Evolutionary conservation across 2,888 invertebrate species (phyloP).

Genomic region (Mamestra brassicae): DNA sequence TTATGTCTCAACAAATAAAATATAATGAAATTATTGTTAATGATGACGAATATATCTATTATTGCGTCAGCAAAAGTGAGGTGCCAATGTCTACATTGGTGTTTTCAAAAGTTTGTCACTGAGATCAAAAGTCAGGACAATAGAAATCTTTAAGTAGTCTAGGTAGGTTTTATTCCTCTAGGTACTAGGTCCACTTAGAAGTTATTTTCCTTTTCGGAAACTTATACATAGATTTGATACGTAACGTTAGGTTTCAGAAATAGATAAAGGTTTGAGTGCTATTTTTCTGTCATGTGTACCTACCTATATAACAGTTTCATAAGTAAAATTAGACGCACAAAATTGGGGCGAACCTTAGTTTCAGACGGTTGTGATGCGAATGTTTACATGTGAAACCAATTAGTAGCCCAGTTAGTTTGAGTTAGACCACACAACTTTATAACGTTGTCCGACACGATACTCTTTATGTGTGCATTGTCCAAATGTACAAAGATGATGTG

Average conservation of each 20-base stretch:
- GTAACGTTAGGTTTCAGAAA: background rate
- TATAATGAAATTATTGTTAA: constrained; percentile 26
- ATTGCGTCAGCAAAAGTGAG: background rate
- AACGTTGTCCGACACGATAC: constrained; percentile 17
- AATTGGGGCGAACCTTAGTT: constrained; percentile 22
- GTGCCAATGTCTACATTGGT: background rate
- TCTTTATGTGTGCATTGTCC: constrained; percentile 14
- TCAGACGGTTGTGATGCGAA: constrained; percentile 17
- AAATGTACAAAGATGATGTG: constrained; percentile 23
- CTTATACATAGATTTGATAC: background rate
- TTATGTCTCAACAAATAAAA: constrained; percentile 16
- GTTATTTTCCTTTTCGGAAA: background rate
- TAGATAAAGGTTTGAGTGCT: constrained; percentile 1
- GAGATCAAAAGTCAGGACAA: background rate
- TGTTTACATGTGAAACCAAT: constrained; percentile 55
- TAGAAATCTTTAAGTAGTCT: background rate
- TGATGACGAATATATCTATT: constrained; percentile 4
- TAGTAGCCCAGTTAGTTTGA: constrained; percentile 46
- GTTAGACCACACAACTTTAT: constrained; percentile 30
- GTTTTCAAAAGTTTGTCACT: background rate
- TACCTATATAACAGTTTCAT: constrained; percentile 35
- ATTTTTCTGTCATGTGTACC: constrained; percentile 22
- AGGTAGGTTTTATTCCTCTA: background rate
- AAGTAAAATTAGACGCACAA: constrained; percentile 36
- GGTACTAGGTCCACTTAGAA: background rate